Conservation (phyloP, 2,888 invertebrate species). For the Dysmachus trigonus region DNA sequence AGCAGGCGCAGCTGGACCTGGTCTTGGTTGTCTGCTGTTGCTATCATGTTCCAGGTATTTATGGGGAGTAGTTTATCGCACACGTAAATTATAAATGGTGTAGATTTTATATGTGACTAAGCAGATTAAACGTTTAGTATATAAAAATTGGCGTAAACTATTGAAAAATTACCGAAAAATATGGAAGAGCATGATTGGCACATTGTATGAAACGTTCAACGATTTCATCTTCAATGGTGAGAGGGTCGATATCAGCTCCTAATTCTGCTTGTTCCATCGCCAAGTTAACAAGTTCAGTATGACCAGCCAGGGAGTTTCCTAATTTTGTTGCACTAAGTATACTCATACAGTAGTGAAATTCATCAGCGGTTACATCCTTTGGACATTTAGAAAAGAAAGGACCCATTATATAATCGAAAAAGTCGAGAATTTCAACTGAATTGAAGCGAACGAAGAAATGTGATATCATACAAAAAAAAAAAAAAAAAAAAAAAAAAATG, state of each 20-base stretch:
- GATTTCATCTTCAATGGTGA: constrained; percentile 72
- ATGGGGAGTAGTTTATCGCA: constrained; percentile 84
- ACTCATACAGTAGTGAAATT: constrained; percentile 90
- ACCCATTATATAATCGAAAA: no score
- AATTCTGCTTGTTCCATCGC: constrained; percentile 88
- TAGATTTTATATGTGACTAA: constrained; percentile 86
- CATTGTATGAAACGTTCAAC: constrained; percentile 84
- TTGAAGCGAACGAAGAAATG: not conserved
- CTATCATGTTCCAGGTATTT: constrained; percentile 72
- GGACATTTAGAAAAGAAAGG: constrained; percentile 45
- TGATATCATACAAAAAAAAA: no score
- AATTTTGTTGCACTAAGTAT: constrained; percentile 83
- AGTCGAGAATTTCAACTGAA: no score
- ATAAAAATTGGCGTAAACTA: not conserved
- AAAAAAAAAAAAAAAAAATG: not conserved
- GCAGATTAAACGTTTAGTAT: constrained; percentile 53
- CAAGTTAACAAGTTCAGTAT: constrained; percentile 86
- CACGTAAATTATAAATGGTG: constrained; percentile 83
- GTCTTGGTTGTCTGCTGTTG: constrained; percentile 69
- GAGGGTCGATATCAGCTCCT: constrained; percentile 69
- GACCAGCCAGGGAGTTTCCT: constrained; percentile 82
- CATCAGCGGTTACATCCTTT: constrained; percentile 90
- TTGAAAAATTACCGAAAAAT: constrained; percentile 80
- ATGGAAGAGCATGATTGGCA: constrained; percentile 83
- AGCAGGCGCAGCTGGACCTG: constrained; percentile 80